Evolutionary conservation across 2,113 vertebrate species (phyloP).

Genomic region (Calyptomena viridis): DNA sequence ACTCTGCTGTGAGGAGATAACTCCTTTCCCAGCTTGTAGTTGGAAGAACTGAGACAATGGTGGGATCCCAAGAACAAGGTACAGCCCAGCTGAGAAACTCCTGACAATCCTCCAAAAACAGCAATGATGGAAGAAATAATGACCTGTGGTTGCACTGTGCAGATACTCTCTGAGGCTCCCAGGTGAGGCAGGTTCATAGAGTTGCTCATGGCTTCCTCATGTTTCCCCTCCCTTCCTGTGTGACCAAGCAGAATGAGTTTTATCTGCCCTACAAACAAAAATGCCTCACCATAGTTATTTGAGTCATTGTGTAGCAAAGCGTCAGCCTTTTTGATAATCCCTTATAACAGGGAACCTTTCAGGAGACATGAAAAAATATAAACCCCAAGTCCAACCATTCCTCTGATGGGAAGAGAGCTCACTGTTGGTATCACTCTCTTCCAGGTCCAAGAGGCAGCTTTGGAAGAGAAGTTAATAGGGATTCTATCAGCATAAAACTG

Average conservation of each 20-base stretch:
- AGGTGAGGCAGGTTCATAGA: neutral
- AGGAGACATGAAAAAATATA: neutral
- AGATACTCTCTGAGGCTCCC: neutral
- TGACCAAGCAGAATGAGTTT: neutral
- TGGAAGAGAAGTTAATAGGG: neutral
- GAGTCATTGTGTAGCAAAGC: neutral
- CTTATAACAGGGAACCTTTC: neutral
- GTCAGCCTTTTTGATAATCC: neutral
- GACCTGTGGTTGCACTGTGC: neutral
- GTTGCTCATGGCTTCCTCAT: neutral
- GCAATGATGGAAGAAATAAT: neutral
- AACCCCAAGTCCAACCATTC: neutral
- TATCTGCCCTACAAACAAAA: neutral
- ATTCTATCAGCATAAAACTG: neutral
- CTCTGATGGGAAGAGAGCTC: neutral
- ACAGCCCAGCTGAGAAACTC: neutral
- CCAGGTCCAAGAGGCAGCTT: neutral
- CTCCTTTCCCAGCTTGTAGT: neutral
- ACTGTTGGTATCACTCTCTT: neutral
- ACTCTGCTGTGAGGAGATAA: rapidly evolving
- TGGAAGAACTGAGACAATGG: neutral
- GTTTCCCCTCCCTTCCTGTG: neutral
- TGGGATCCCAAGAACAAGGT: neutral
- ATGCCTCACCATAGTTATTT: neutral
- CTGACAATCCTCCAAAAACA: neutral